phyloP scores from a whole-genome alignment of 2,888 invertebrate genomes.

The Anorthoa munda region DNA sequence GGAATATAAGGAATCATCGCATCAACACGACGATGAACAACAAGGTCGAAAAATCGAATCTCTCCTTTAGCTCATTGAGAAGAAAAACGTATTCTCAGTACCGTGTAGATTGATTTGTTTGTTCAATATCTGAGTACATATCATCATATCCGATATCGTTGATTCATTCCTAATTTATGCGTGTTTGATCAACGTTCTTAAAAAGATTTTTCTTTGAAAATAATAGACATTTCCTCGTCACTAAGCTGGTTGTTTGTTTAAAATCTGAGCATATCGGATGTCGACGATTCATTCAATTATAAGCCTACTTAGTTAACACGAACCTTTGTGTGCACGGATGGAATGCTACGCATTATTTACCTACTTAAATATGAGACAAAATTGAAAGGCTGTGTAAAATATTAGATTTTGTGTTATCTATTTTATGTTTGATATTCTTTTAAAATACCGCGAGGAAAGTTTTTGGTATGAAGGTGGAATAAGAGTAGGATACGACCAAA shows the following conservation, averaged over 20 bases:
- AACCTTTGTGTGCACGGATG: neutral
- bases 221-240: neutral
- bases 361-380: neutral
- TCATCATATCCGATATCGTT: conserved; percentile 4
- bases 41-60: neutral
- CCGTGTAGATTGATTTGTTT: conserved; percentile 1
- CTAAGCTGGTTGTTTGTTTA: conserved; percentile 17
- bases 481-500: too few relatives aligned
- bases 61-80: neutral
- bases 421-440: neutral
- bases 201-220: neutral
- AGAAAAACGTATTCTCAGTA: neutral
- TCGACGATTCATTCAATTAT: neutral
- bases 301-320: neutral
- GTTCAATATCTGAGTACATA: neutral
- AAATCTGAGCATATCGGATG: neutral
- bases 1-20: too few relatives aligned
- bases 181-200: neutral
- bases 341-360: neutral
- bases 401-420: neutral
- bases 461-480: too few relatives aligned
- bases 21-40: too few relatives aligned
- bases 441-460: too few relatives aligned
- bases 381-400: neutral
- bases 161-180: conserved; percentile 2